Evolutionary conservation across 2,888 invertebrate species (phyloP), one percentile per base, ranked within the genome.

Genomic region (Osedax frankpressi): DNA sequence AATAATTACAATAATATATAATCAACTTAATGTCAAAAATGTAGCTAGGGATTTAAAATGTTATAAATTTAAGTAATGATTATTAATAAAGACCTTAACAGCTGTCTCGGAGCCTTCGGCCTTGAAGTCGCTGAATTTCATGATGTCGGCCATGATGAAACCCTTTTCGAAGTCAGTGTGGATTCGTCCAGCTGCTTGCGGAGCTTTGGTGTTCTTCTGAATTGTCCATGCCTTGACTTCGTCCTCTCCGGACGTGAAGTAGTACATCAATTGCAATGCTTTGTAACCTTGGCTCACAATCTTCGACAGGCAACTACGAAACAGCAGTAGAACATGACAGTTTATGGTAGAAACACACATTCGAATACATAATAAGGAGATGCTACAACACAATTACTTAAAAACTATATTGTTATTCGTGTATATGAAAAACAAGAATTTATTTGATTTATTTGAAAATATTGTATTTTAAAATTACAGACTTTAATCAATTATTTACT

Each of bases 151-250:
- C 97, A 98, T 98, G 78, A 99, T 98, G 87, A 99, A 99, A 67
- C 98, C 98, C 85, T 96, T 97, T 85, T 99, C 98, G 85, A 99
- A 98, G 86, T 99, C 98, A 0, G 97, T 95, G 86, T 99, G 98
- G 84, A 99, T 99, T 81, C 90, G 89, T 0, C 98, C 98, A 19
- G 97, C 98, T 11, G 98, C 98, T 84, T 95, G 94, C 0, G 98
- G 98, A 0, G 98, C 98, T 84, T 96, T 97, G 0, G 95, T 92
- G 74, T 93, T 94, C 89, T 92, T 94, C 92, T 95, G 85, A 84
- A 99, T 92, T 1, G 95, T 97, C 98, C 98, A 99, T 28, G 96
- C 97, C 85, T 96, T 97, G 6, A 99, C 98, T 88, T 99, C 98
- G 85, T 98, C 98, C 69, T 90, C 88, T 24, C 98, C 98, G 73